Conservation (phyloP, 2,888 invertebrate genomes). For the Lasioglossum pauxillum region DNA sequence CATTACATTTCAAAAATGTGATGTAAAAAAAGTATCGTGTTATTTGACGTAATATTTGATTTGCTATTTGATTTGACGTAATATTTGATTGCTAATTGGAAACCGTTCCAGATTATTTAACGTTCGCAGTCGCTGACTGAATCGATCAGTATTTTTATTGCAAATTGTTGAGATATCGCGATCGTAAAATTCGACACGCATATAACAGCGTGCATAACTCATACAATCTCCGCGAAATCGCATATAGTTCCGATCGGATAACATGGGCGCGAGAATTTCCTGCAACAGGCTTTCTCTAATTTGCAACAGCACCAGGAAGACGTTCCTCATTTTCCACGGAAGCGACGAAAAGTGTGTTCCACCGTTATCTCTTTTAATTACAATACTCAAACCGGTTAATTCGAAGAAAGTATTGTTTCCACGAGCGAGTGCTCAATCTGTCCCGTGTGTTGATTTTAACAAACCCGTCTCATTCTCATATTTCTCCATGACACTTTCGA, state of each 20-base stretch:
- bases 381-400: not conserved
- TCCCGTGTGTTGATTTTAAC: not conserved
- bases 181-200: not conserved
- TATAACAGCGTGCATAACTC: not conserved
- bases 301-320: conserved; percentile 39
- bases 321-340: conserved; percentile 39
- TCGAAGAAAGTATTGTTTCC: conserved; percentile 9
- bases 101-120: not conserved
- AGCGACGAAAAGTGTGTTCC: conserved; percentile 20
- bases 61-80: not conserved
- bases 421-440: not conserved
- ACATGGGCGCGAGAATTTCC: conserved; percentile 16
- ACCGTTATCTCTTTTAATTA: not conserved
- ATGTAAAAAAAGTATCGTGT: no score
- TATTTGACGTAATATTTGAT: no score
- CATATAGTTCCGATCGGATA: conserved; percentile 10
- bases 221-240: not conserved
- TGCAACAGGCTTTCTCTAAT: conserved; percentile 49
- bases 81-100: not conserved
- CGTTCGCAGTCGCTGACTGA: no score
- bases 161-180: not conserved
- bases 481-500: no score
- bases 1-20: no score
- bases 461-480: not conserved
- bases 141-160: not conserved